Base-by-base conservation (phyloP, 1,140 invertebrate species). In the Sycobia sp. region DNA sequence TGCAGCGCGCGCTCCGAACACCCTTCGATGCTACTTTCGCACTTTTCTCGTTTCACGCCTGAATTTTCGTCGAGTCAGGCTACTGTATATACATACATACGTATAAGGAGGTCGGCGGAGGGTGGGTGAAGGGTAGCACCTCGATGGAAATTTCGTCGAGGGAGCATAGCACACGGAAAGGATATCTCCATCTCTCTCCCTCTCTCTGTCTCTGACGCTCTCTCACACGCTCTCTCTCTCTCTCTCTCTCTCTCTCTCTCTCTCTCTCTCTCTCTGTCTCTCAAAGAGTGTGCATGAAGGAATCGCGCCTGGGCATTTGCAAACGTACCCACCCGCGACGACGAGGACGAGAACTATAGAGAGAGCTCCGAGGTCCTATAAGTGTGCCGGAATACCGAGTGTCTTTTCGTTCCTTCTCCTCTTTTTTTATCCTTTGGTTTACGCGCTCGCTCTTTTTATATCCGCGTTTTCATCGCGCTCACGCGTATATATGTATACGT, bases 41-140 rank as follows among this genome's bases (percentile, higher is more conserved):
- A 67, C 69, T 68, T 67, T 68, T 67, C 67, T 73, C 65, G 59
- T 66, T 61, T 66, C 65, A 57, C 65, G 58, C 47, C 54, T 66
- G 64, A 66, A 66, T 66, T 44, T 66, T 50, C 55, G 46, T 36
- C 38, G 20, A 50, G 34, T 34, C 29, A 9, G 47, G n/a, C n/a
- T n/a, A 16, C 36, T 10, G n/a, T n/a, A n/a, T n/a, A n/a, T n/a
- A n/a, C n/a, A n/a, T n/a, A n/a, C n/a, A n/a, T n/a, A n/a, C n/a
- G n/a, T 13, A 41, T 27, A 51, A 43, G 38, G 23, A 55, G 36
- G 49, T 36, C 23, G 41, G 44, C 36, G 22, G 29, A 49, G 53
- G 22, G 65, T 14, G 16, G 8, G 34, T 23, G 39, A 46, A 18
- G 47, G 32, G 54, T 4, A 14, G 44, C n/a, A 13, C 18, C 38